These are phyloP conservation scores for Catharus minimus DNA, from an alignment of 2,113 vertebrate species.

Conservation along the genomic window DNA sequence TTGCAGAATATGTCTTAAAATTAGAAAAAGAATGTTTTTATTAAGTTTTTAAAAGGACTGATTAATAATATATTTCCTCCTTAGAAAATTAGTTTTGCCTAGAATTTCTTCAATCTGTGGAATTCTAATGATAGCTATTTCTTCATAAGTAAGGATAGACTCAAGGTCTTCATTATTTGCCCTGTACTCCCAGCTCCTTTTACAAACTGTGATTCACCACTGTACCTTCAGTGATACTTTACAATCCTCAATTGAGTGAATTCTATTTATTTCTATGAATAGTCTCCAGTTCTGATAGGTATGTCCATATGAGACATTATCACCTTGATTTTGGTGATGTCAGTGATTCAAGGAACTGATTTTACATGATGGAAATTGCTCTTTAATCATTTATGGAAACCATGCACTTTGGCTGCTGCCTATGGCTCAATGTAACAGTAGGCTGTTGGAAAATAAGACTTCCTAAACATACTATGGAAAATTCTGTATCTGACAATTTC, in stretches of 20 bases:
- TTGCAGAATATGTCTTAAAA: neutral
- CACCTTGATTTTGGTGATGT: neutral
- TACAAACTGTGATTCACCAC: neutral
- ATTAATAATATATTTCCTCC: neutral
- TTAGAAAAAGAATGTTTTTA: neutral
- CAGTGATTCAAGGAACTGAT: neutral
- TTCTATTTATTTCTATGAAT: neutral
- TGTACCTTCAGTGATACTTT: neutral
- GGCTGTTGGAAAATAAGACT: neutral
- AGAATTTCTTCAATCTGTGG: neutral
- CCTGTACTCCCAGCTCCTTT: neutral
- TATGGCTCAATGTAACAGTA: neutral
- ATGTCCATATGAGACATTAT: neutral
- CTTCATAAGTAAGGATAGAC: neutral
- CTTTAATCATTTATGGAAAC: neutral
- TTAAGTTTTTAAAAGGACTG: neutral
- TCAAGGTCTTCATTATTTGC: neutral
- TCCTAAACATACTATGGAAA: neutral
- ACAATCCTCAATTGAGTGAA: accelerated
- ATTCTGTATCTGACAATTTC: neutral
- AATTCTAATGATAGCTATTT: neutral
- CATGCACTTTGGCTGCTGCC: neutral
- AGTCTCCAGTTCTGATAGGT: neutral
- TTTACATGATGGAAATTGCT: neutral
- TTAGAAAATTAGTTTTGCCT: neutral